Evolutionary conservation across 2,113 vertebrate genomes (phyloP).

Genomic region (Planiliza haematocheilus): DNA sequence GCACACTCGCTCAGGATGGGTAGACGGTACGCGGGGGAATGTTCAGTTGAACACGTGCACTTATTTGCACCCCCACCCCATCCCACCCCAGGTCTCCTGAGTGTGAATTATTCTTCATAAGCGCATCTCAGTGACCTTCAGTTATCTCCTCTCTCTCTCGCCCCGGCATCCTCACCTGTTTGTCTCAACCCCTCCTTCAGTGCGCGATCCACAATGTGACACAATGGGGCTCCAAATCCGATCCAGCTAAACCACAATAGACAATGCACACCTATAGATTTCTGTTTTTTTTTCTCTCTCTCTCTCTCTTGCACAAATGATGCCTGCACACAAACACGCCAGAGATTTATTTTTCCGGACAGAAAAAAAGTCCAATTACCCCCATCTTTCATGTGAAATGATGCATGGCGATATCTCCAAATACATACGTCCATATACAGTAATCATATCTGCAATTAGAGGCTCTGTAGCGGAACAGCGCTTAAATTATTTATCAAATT

Average conservation of each 20-base stretch:
- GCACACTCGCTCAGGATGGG: slow-evolving; percentile 15
- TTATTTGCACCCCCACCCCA: slow-evolving; percentile 23
- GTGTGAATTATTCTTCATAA: slow-evolving; percentile 15
- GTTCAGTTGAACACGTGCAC: slow-evolving; percentile 64
- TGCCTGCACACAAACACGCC: neutral
- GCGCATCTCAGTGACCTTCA: slow-evolving; percentile 59
- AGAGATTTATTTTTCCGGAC: neutral
- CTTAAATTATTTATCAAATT: neutral
- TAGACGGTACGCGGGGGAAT: slow-evolving; percentile 24
- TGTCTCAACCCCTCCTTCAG: neutral
- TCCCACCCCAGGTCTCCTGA: slow-evolving; percentile 7
- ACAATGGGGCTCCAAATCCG: slow-evolving; percentile 28
- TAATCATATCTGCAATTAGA: neutral
- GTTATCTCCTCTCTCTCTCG: neutral
- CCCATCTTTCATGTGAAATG: too few species aligned
- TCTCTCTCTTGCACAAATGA: neutral
- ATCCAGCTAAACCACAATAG: slow-evolving; percentile 15
- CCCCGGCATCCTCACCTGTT: slow-evolving; percentile 22
- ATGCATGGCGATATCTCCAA: neutral
- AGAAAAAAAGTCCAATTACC: neutral
- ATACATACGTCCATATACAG: neutral
- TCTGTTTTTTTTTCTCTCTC: too few species aligned
- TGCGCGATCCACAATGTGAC: neutral
- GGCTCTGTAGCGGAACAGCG: neutral
- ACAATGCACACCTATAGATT: slow-evolving; percentile 25